phyloP scores from a whole-genome alignment of 2,888 invertebrate genomes.

The Pristionchus maxplancki region DNA sequence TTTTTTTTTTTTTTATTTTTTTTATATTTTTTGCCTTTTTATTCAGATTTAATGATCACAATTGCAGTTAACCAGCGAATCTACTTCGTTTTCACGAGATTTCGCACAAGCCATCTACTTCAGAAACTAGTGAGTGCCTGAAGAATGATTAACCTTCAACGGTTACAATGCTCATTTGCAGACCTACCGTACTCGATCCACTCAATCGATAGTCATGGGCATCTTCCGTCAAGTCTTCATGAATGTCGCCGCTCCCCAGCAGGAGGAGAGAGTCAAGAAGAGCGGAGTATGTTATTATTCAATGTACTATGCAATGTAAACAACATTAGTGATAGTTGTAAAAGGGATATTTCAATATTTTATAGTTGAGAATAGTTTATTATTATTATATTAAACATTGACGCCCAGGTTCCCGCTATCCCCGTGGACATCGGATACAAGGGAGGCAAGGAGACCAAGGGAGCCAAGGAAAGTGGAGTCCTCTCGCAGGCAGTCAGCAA shows the following conservation, averaged over 20 bases:
- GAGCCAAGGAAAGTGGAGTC: slow-evolving; percentile 55
- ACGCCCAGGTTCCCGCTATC: slow-evolving; percentile 71
- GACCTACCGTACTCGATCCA: slow-evolving; percentile 26
- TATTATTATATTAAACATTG: too few species aligned
- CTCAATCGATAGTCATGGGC: slow-evolving; percentile 60
- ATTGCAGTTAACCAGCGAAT: slow-evolving; percentile 16
- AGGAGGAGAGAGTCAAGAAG: slow-evolving; percentile 59
- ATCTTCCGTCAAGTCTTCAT: slow-evolving; percentile 66
- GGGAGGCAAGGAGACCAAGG: slow-evolving; percentile 61
- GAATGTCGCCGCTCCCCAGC: slow-evolving; percentile 58
- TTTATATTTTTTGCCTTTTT: background rate
- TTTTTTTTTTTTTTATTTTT: background rate
- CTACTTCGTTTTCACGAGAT: background rate
- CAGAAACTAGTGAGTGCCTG: background rate
- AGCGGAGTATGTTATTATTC: background rate
- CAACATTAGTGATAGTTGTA: too few species aligned
- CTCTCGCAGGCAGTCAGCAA: slow-evolving; percentile 59
- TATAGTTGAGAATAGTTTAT: too few species aligned
- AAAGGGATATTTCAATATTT: background rate
- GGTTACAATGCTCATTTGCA: background rate
- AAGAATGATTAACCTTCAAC: too few species aligned
- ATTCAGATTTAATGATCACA: background rate
- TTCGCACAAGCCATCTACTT: background rate
- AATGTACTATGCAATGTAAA: too few species aligned
- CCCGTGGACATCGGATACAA: slow-evolving; percentile 71